Evolutionary conservation across 1,140 invertebrate species (phyloP).

Genomic region (Macrostomum lignano): DNA sequence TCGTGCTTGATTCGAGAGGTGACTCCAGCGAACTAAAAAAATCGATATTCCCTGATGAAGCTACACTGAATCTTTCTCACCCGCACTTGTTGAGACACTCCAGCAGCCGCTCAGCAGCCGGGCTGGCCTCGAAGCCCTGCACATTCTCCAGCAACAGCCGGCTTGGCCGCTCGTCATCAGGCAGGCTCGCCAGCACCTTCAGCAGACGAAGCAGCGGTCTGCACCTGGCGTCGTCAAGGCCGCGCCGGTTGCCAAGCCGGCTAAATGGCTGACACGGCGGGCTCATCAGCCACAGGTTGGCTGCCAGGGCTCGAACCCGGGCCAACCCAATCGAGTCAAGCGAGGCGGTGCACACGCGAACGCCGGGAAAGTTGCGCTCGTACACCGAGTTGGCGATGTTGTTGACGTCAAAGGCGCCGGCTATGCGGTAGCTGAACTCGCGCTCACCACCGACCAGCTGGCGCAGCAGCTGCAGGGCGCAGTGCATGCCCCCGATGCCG

Average conservation of each 20-base stretch:
- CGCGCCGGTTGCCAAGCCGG: constrained; percentile 30
- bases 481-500: constrained; percentile 81
- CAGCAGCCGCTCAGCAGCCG: constrained; percentile 40
- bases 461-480: constrained; percentile 43
- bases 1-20: no score
- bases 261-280: constrained; percentile 84
- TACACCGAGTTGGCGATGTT: constrained; percentile 57
- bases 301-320: constrained; percentile 37
- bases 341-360: constrained; percentile 10
- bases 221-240: constrained; percentile 21
- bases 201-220: no score
- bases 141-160: constrained; percentile 79
- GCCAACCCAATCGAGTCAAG: constrained; percentile 33
- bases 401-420: constrained; percentile 61
- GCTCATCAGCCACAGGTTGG: constrained; percentile 61
- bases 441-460: no score
- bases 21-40: no score
- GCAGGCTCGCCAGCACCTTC: no score
- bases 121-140: constrained; percentile 54
- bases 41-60: no score
- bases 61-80: no score
- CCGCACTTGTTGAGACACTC: no score
- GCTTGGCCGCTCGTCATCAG: no score
- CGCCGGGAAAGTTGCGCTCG: constrained; percentile 44
- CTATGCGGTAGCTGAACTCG: no score